phyloP scores from a whole-genome alignment of 2,888 invertebrate genomes.

The Spisula subtruncata region DNA sequence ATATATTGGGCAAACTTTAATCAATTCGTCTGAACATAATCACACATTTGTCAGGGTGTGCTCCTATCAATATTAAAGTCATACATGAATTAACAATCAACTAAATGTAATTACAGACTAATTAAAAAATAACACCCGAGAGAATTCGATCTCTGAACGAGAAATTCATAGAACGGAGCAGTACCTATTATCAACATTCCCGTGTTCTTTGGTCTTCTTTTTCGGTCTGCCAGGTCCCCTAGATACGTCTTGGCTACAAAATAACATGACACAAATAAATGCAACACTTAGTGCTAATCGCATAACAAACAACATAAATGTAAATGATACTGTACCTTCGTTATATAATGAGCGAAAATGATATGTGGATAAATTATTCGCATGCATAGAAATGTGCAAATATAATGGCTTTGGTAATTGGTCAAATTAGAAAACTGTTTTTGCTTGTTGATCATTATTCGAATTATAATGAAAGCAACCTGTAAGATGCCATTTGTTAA shows the following conservation, averaged over 20 bases:
- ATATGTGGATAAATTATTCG: background rate
- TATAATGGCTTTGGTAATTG: background rate
- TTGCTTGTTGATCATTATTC: background rate
- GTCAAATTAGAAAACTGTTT: background rate
- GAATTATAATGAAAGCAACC: background rate
- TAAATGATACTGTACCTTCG: background rate
- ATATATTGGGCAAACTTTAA: background rate
- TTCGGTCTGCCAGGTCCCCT: conserved; percentile 80
- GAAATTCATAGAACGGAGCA: background rate
- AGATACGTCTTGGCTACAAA: conserved; percentile 24
- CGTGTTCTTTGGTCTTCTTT: conserved; percentile 68
- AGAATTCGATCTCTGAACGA: background rate
- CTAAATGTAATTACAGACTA: background rate
- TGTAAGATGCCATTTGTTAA: background rate
- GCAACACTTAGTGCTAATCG: background rate
- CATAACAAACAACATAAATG: background rate
- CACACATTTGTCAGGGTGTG: background rate
- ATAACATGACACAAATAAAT: background rate
- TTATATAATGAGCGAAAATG: background rate
- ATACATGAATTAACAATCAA: background rate
- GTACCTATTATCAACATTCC: conserved; percentile 27
- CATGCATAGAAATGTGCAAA: background rate
- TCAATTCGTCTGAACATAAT: background rate
- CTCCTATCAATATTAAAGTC: background rate
- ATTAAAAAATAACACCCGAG: background rate